Percentiles rank a stretch among this genome's conserved stretches.
These are phyloP conservation scores for Myotis daubentonii DNA, from an alignment of 2,797 vertebrate genomes.

Conservation along the genomic window DNA sequence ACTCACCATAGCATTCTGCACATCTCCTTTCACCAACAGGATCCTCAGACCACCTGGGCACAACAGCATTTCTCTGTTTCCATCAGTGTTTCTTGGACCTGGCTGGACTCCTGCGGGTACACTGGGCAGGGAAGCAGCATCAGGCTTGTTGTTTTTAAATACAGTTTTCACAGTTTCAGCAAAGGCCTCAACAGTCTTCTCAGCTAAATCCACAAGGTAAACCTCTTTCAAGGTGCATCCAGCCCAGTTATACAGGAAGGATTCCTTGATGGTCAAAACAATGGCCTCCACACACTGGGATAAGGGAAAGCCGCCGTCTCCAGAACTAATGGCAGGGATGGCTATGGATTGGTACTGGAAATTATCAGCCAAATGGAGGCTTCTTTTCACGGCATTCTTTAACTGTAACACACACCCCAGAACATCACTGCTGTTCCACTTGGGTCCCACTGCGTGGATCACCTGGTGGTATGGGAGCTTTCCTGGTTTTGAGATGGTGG, in stretches of 20 bases:
- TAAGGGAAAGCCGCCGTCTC: constrained; percentile 90
- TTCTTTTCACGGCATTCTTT: constrained; percentile 81
- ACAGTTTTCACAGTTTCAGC: constrained; percentile 64
- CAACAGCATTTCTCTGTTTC: neutral
- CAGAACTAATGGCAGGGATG: constrained; percentile 90
- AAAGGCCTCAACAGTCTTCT: constrained; percentile 79
- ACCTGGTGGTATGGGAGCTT: constrained; percentile 89
- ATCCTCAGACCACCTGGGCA: constrained; percentile 84
- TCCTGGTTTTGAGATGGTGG: constrained; percentile 80
- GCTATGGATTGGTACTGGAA: constrained; percentile 85
- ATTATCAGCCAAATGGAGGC: constrained; percentile 83
- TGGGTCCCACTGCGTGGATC: constrained; percentile 92
- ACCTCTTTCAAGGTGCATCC: constrained; percentile 84
- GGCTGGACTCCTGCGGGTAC: accelerated
- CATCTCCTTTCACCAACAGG: constrained; percentile 81
- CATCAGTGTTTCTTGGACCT: neutral
- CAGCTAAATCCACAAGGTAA: constrained; percentile 86
- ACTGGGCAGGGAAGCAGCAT: accelerated
- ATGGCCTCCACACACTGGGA: constrained; percentile 85
- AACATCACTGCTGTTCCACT: constrained; percentile 72
- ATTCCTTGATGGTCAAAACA: constrained; percentile 85
- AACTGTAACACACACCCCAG: constrained; percentile 53
- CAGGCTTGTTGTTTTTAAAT: neutral
- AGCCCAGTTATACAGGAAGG: constrained; percentile 66
- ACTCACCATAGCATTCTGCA: constrained; percentile 89